Conservation (phyloP, 2,797 vertebrate species). For the Chaetodon trifasciatus region DNA sequence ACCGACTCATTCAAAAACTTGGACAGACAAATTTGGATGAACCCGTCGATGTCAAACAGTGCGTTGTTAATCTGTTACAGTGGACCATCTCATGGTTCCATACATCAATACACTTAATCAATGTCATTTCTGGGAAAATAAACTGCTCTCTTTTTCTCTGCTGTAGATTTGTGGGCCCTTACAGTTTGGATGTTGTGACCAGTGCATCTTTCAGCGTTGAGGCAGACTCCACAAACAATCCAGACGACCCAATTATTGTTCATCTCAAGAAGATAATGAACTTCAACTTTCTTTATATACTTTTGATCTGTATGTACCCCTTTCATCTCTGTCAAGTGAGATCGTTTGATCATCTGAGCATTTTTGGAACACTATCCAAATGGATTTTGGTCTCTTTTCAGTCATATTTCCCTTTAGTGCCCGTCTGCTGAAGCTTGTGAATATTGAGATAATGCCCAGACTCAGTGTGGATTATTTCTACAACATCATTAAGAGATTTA, state of each 20-base stretch:
- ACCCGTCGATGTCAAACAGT: conserved; percentile 85
- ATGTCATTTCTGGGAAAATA: neutral
- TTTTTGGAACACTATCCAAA: neutral
- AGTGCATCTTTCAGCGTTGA: conserved; percentile 90
- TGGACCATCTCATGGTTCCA: neutral
- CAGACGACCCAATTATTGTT: conserved; percentile 81
- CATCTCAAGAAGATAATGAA: conserved; percentile 85
- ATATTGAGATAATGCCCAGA: conserved; percentile 67
- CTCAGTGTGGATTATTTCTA: conserved; percentile 76
- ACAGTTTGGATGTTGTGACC: conserved; percentile 87
- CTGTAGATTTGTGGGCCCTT: conserved; percentile 84
- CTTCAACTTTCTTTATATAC: conserved; percentile 61
- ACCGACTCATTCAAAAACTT: conserved; percentile 84
- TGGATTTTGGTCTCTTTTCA: conserved; percentile 51
- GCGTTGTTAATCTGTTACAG: conserved; percentile 61
- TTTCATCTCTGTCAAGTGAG: neutral
- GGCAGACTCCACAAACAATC: conserved; percentile 86
- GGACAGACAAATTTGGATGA: conserved; percentile 72
- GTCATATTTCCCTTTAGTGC: conserved; percentile 78
- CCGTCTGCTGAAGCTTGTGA: conserved; percentile 74
- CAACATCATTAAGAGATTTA: conserved; percentile 79
- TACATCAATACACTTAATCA: neutral
- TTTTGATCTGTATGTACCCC: conserved; percentile 70
- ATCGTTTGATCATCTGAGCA: neutral
- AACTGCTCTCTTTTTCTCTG: neutral